Evolutionary conservation across 2,797 vertebrate species (phyloP).

Genomic region (Leptodactylus fallax): DNA sequence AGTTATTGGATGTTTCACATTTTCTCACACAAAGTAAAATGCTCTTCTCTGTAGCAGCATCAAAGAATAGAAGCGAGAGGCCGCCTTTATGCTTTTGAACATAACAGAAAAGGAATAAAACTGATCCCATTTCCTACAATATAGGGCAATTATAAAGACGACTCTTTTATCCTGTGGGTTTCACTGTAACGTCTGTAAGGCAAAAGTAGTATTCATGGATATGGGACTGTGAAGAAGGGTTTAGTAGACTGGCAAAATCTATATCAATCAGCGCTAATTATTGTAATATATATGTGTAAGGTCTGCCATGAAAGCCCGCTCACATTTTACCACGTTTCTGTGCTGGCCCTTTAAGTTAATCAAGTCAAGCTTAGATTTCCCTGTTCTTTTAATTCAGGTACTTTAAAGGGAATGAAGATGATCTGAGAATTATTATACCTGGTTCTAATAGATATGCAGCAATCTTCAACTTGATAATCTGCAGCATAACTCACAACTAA

Average conservation of each 20-base stretch:
- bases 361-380: not conserved
- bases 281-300: not conserved
- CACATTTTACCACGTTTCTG: not conserved
- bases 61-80: conserved; percentile 58
- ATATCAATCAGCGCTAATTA: conserved; percentile 6
- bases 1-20: conserved; percentile 60
- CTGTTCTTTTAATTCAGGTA: not conserved
- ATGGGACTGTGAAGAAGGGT: not conserved
- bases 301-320: not conserved
- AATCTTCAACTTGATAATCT: too few relatives aligned
- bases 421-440: not conserved
- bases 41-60: conserved; percentile 61
- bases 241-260: not conserved
- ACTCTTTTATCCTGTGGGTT: conserved; percentile 52
- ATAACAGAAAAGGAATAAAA: conserved; percentile 59
- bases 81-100: conserved; percentile 58
- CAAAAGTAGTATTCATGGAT: conserved; percentile 31
- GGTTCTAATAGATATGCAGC: too few relatives aligned
- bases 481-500: too few relatives aligned
- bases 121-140: conserved; percentile 61
- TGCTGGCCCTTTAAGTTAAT: not conserved
- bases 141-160: conserved; percentile 60
- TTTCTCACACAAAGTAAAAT: conserved; percentile 57
- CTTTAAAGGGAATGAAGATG: not conserved
- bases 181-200: conserved; percentile 33